Evolutionary conservation across 2,888 invertebrate genomes (phyloP).

Genomic region (Girardia tigrina): DNA sequence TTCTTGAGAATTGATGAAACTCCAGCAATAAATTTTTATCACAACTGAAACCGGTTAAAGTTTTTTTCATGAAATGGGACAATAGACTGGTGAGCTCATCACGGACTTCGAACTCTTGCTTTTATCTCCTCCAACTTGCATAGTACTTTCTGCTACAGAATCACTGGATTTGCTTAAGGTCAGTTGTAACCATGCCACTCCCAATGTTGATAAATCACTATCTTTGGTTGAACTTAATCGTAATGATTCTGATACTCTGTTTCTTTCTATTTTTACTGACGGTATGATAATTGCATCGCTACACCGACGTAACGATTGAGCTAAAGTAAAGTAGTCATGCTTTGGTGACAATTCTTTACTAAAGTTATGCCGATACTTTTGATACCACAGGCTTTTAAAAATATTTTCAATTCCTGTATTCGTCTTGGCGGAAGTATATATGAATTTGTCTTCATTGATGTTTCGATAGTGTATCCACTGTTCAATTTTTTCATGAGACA

Average conservation of each 20-base stretch:
- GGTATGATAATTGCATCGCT: conserved; percentile 11
- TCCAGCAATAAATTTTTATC: too few relatives aligned
- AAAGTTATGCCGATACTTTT: background rate
- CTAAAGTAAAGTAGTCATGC: conserved; percentile 15
- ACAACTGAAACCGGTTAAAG: too few relatives aligned
- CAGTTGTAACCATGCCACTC: background rate
- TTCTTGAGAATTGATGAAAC: too few relatives aligned
- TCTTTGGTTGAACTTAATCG: conserved; percentile 23
- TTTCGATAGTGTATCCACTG: background rate
- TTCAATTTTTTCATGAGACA: background rate
- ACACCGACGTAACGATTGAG: conserved; percentile 2
- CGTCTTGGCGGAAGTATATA: background rate
- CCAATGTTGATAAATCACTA: background rate
- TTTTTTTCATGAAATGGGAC: conserved; percentile 15
- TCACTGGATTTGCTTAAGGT: background rate
- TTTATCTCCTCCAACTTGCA: background rate
- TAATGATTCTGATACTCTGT: conserved; percentile 14
- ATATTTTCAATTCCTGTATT: conserved; percentile 1
- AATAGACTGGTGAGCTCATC: background rate
- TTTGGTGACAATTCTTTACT: conserved; percentile 12
- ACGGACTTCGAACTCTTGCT: background rate
- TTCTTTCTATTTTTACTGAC: conserved; percentile 1
- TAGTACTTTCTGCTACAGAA: background rate
- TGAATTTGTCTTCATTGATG: conserved; percentile 3
- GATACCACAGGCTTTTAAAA: conserved; percentile 7